Evolutionary conservation across 2,113 vertebrate species (phyloP), one percentile per base, ranked within the genome.

Genomic region (Ameiurus melas): DNA sequence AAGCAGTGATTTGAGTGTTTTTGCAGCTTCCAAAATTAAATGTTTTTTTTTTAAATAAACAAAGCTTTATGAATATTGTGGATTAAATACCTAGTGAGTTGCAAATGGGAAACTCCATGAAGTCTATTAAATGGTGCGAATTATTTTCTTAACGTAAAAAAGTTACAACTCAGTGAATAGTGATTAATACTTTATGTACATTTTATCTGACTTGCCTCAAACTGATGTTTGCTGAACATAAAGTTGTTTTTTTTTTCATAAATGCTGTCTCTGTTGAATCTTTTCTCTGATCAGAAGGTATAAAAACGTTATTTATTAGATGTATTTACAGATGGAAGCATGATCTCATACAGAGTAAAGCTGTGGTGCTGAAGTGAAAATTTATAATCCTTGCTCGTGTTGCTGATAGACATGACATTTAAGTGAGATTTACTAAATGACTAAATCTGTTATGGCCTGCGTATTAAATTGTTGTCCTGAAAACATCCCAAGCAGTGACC

Each of bases 181-280:
- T 90, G 73, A 86, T 83, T 85, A 73, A 91, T 79, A 85, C 51
- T 83, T 88, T 86, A 82, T 86, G 90, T 89, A 86, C 77, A 88
- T 88, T 79, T 84, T 84, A 75, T 88, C 73, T 82, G 86, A 85
- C 83, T 90, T 88, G 89, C 84, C 70, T 85, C 88, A 87, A 89
- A 86, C 85, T 85, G 81, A 87, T 84, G 78, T 87, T 89, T 86
- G 81, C 87, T 51, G 83, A 87, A 86, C 85, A 91, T 89, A 89
- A 90, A 90, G 86, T 75, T 22, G 25, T 27, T 71, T 77, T 80
- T 39, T 39, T 83, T 90, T 90, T 89, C 84, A 47, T 66, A 87
- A 80, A 84, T 17, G 4, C 20, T 81, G 83, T 73, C 60, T 64
- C n/a, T 27, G 47, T 86, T 86, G 60, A 58, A n/a, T 84, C 47